Evolutionary conservation across 2,888 invertebrate genomes (phyloP).

Genomic region (Patella ulyssiponensis): DNA sequence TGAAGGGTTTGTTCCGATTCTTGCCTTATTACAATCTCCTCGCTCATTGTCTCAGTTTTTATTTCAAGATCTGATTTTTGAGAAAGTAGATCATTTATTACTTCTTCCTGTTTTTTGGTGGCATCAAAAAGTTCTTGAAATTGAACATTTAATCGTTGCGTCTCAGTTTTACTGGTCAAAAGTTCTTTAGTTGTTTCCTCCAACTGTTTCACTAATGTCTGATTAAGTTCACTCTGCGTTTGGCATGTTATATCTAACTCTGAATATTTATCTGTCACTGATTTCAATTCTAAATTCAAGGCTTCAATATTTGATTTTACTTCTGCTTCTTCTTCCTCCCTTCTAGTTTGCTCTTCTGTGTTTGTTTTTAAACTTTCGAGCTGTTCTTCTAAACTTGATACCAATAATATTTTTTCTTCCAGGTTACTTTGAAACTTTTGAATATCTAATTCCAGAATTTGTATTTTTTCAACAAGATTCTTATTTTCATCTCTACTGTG

Average conservation of each 20-base stretch:
- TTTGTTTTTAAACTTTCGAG: constrained; percentile 21
- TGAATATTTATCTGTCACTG: constrained; percentile 6
- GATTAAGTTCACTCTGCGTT: constrained; percentile 25
- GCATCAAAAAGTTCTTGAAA: background rate
- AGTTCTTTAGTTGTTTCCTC: background rate
- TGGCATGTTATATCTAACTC: constrained; percentile 26
- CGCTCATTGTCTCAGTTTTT: constrained; percentile 20
- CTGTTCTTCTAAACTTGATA: constrained; percentile 29
- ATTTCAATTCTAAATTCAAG: constrained; percentile 22
- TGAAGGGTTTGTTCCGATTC: constrained; percentile 27
- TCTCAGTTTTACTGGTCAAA: background rate
- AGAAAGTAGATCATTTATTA: constrained; percentile 10
- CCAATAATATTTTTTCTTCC: constrained; percentile 22
- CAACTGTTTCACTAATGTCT: constrained; percentile 22
- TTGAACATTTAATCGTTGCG: constrained; percentile 14
- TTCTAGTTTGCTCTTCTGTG: constrained; percentile 17
- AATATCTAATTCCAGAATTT: constrained; percentile 32
- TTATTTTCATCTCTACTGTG: constrained; percentile 13
- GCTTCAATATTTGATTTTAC: background rate
- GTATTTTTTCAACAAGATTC: constrained; percentile 47
- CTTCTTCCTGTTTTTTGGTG: constrained; percentile 22
- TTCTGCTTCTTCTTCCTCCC: background rate
- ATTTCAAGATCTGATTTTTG: constrained; percentile 14
- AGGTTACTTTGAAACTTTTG: constrained; percentile 19
- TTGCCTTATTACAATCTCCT: constrained; percentile 23